These are phyloP conservation scores for Hylaeus volcanicus DNA, from an alignment of 1,140 invertebrate species.

Conservation along the genomic window DNA sequence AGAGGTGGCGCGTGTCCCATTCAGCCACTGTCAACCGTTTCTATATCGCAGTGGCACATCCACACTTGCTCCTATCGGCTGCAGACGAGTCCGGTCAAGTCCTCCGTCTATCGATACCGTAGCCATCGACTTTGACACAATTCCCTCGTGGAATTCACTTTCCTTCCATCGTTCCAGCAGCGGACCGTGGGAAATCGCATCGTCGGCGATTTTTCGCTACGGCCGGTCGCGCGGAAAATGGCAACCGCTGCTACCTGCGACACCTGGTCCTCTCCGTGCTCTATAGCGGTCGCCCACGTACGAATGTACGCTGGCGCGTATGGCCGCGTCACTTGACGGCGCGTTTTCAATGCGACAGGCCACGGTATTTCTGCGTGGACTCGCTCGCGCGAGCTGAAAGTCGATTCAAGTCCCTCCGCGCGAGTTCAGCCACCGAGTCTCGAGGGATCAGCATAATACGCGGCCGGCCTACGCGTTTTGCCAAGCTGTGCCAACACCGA, in stretches of 20 bases:
- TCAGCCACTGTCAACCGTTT: background rate
- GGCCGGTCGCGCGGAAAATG: constrained; percentile 21
- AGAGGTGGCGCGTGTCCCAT: no score
- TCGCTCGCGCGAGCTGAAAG: constrained; percentile 42
- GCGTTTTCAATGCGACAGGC: constrained; percentile 60
- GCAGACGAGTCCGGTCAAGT: background rate
- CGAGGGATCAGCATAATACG: constrained; percentile 69
- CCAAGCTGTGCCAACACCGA: constrained; percentile 61
- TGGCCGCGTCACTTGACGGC: constrained; percentile 60
- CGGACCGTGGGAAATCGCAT: constrained; percentile 23
- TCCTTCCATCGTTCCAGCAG: background rate
- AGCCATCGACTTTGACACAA: background rate
- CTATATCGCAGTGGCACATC: background rate
- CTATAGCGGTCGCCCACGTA: constrained; percentile 46
- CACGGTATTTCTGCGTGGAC: constrained; percentile 64
- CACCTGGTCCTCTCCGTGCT: constrained; percentile 62
- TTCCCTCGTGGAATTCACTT: background rate
- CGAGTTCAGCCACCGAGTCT: constrained; percentile 31
- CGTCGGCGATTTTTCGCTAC: constrained; percentile 28
- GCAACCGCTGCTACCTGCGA: constrained; percentile 53
- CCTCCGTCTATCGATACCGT: no score
- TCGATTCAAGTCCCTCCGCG: constrained; percentile 51
- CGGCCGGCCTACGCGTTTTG: constrained; percentile 65
- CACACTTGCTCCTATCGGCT: background rate
- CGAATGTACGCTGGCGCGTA: constrained; percentile 26